A percentile compares a stretch with the other conserved stretches of the same genome.
phyloP scores from a whole-genome alignment of 2,113 vertebrate species.

The Lamprologus speciosus region DNA sequence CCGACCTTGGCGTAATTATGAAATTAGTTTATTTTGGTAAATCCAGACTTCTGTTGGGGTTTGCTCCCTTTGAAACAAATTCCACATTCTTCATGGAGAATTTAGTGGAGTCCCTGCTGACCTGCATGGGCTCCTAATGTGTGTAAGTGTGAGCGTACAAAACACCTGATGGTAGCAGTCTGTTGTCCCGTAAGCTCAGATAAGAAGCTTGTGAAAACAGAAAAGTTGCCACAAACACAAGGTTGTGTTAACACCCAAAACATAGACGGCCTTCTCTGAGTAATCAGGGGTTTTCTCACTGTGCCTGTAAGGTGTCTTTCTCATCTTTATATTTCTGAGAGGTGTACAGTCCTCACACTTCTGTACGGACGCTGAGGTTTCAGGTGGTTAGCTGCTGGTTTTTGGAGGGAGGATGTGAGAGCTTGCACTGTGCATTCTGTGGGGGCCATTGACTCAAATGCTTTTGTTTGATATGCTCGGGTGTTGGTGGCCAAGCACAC shows the following conservation, averaged over 20 bases:
- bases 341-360: neutral
- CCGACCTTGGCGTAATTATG: conserved; percentile 24
- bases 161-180: neutral
- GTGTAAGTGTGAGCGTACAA: neutral
- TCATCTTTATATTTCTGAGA: neutral
- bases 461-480: conserved; percentile 22
- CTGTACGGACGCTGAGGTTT: neutral
- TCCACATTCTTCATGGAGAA: conserved; percentile 43
- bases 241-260: neutral
- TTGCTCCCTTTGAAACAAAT: conserved; percentile 44
- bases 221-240: neutral
- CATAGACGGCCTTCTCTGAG: neutral
- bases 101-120: neutral
- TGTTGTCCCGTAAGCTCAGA: neutral
- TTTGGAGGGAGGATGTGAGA: neutral
- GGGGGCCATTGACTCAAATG: conserved; percentile 18
- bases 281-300: neutral
- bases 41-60: conserved; percentile 23
- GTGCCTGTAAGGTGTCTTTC: neutral
- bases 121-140: neutral
- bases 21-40: conserved; percentile 58
- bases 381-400: conserved; percentile 11
- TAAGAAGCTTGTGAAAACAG: neutral
- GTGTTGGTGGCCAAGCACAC: neutral
- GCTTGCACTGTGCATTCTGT: neutral